Conservation (phyloP, 2,888 invertebrate genomes). For the Acanthopleura granulata region DNA sequence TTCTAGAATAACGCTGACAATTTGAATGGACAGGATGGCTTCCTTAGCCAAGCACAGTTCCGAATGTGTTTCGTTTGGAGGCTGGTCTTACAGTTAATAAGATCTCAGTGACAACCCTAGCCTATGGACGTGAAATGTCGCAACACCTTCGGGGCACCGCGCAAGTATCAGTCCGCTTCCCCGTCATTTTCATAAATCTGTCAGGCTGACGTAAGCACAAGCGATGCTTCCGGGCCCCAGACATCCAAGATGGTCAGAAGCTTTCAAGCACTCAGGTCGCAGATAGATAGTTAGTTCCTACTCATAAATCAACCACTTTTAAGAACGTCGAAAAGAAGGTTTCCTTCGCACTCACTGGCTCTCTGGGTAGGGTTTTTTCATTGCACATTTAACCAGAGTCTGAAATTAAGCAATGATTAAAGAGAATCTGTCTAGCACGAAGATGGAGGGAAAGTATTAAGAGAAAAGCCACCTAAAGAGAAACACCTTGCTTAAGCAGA, state of each 20-base stretch:
- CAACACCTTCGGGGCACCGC: background rate
- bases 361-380: background rate
- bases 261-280: conserved; percentile 12
- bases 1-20: too few relatives aligned
- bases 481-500: too few relatives aligned
- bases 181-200: conserved; percentile 16
- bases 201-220: background rate
- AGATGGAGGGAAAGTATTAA: background rate
- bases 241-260: background rate
- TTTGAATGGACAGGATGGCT: too few relatives aligned
- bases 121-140: background rate
- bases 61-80: too few relatives aligned
- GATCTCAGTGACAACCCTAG: too few relatives aligned
- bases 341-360: background rate
- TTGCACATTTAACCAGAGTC: conserved; percentile 13
- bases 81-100: too few relatives aligned
- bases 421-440: conserved; percentile 1
- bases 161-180: background rate
- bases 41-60: too few relatives aligned
- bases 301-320: conserved; percentile 8
- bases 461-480: too few relatives aligned
- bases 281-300: conserved; percentile 15
- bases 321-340: background rate
- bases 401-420: conserved; percentile 15
- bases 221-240: background rate